Evolutionary conservation across 2,797 vertebrate genomes (phyloP).

Genomic region (Amphiprion clarkii): DNA sequence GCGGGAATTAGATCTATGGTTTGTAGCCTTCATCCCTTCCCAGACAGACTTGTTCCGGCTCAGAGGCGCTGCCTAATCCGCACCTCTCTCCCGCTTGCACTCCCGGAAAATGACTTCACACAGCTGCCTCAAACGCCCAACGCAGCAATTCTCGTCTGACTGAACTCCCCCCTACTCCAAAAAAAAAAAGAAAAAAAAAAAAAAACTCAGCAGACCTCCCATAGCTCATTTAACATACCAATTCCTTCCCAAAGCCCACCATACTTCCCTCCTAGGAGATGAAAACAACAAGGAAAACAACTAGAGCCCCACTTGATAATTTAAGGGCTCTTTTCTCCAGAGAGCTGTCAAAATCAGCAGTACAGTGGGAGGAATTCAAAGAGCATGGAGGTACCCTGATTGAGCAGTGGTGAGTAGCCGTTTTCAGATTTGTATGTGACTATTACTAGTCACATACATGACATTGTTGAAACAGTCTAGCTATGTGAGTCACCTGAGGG

Average conservation of each 20-base stretch:
- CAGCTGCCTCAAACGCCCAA: conserved; percentile 85
- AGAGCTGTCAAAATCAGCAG: conserved; percentile 73
- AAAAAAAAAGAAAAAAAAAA: conserved; percentile 58
- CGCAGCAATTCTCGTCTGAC: conserved; percentile 84
- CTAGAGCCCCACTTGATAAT: conserved; percentile 78
- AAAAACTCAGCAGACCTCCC: conserved; percentile 79
- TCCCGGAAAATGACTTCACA: conserved; percentile 87
- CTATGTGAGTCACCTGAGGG: conserved; percentile 11
- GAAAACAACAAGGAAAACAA: conserved; percentile 81
- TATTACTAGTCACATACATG: conserved; percentile 2
- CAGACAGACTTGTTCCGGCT: conserved; percentile 89
- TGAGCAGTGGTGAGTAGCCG: conserved; percentile 22
- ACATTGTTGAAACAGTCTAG: background rate
- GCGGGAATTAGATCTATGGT: conserved; percentile 86
- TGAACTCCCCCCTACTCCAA: conserved; percentile 69
- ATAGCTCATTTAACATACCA: conserved; percentile 87
- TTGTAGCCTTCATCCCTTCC: conserved; percentile 87
- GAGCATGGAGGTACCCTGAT: conserved; percentile 13
- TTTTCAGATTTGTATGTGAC: conserved; percentile 9
- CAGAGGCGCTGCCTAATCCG: conserved; percentile 88
- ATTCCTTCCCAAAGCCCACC: conserved; percentile 71
- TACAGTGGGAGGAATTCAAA: conserved; percentile 40
- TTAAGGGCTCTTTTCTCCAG: conserved; percentile 74
- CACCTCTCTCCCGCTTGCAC: conserved; percentile 84
- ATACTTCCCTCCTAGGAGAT: conserved; percentile 49